Evolutionary conservation across 2,113 vertebrate species (phyloP).

Genomic region (Periophthalmodon schlosseri): DNA sequence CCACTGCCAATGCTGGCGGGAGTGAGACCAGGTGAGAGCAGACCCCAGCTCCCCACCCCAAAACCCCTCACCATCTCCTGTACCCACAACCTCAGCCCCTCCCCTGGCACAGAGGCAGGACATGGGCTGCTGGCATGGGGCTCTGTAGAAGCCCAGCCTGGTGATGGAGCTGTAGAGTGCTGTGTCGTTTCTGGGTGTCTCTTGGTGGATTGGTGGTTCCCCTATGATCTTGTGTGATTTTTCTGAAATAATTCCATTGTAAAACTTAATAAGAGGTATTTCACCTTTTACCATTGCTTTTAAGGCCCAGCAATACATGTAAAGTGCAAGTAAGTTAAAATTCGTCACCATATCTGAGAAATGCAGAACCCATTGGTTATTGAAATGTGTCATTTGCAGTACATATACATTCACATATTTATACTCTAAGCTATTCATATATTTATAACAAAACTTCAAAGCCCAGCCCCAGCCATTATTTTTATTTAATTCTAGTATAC

Average conservation of each 20-base stretch:
- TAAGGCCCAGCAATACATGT: background rate
- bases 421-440: too few relatives aligned
- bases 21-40: constrained; percentile 91
- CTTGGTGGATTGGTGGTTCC: constrained; percentile 34
- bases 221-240: background rate
- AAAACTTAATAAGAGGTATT: background rate
- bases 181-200: constrained; percentile 40
- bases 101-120: constrained; percentile 44
- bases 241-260: background rate
- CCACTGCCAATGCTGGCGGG: constrained; percentile 92
- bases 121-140: constrained; percentile 34
- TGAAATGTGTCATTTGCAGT: background rate
- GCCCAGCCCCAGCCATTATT: background rate
- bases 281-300: background rate
- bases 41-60: constrained; percentile 58
- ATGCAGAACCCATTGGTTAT: background rate
- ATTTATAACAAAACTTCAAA: background rate
- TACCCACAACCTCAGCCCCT: constrained; percentile 19
- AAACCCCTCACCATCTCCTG: constrained; percentile 53
- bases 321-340: background rate
- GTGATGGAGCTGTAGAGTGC: constrained; percentile 46
- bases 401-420: background rate
- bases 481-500: background rate
- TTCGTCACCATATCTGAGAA: background rate
- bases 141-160: constrained; percentile 25